Conservation (phyloP, 1,140 invertebrate species). For the Contarinia nasturtii region DNA sequence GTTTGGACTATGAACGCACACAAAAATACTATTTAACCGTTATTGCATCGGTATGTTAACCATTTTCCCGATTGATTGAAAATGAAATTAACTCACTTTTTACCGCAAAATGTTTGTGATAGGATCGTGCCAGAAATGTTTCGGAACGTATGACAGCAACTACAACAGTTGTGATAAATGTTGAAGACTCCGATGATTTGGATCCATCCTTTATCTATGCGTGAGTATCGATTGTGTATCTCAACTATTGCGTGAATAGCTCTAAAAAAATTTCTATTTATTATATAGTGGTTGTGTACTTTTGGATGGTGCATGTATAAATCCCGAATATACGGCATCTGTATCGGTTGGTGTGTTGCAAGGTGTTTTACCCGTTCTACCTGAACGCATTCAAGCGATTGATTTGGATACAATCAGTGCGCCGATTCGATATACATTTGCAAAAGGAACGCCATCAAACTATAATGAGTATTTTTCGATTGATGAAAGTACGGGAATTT, state of each 20-base stretch:
- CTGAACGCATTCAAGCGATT: slow-evolving; percentile 72
- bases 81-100: no score
- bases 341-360: slow-evolving; percentile 63
- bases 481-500: slow-evolving; percentile 53
- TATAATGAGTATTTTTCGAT: slow-evolving; percentile 71
- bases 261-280: background rate
- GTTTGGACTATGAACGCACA: slow-evolving; percentile 74
- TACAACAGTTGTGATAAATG: slow-evolving; percentile 66
- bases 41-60: slow-evolving; percentile 71
- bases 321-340: slow-evolving; percentile 60
- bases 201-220: slow-evolving; percentile 74
- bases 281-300: slow-evolving; percentile 39
- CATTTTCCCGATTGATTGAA: no score
- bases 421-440: slow-evolving; percentile 59
- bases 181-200: slow-evolving; percentile 75
- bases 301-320: slow-evolving; percentile 59
- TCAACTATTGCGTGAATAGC: background rate
- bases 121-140: slow-evolving; percentile 65
- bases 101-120: no score
- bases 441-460: slow-evolving; percentile 51
- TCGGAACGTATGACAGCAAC: slow-evolving; percentile 56
- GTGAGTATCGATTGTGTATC: background rate
- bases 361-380: slow-evolving; percentile 61
- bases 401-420: slow-evolving; percentile 75
- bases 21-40: slow-evolving; percentile 76